Conservation (phyloP, 2,888 invertebrate genomes). For the Diplazon laetatorius region DNA sequence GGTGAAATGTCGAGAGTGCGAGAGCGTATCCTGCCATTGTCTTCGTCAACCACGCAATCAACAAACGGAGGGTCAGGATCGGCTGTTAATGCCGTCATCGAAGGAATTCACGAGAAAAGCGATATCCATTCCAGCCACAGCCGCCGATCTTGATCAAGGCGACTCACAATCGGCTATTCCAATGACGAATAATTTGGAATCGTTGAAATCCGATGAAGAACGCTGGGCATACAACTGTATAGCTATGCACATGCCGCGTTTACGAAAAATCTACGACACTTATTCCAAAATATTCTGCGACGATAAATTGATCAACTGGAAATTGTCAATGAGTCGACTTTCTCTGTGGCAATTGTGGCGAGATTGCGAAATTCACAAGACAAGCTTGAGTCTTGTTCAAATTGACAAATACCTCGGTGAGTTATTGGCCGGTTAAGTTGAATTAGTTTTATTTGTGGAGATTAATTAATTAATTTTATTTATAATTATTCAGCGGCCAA, state of each 20-base stretch:
- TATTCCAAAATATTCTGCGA: slow-evolving; percentile 81
- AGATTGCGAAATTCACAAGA: slow-evolving; percentile 84
- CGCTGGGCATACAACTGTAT: slow-evolving; percentile 83
- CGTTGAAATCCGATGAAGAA: slow-evolving; percentile 68
- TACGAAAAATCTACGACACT: slow-evolving; percentile 83
- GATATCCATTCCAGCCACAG: not conserved
- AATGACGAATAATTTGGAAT: not conserved
- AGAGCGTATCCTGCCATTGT: slow-evolving; percentile 62
- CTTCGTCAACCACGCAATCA: slow-evolving; percentile 14
- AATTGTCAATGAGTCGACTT: slow-evolving; percentile 82
- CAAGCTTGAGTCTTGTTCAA: slow-evolving; percentile 83
- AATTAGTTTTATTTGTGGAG: not conserved
- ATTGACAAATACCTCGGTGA: slow-evolving; percentile 83
- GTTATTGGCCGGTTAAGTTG: slow-evolving; percentile 62
- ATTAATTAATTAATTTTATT: not conserved
- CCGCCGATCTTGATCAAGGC: not conserved
- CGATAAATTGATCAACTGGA: slow-evolving; percentile 40
- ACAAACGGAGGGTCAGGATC: not conserved
- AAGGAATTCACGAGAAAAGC: slow-evolving; percentile 16
- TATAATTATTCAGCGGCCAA: slow-evolving; percentile 62
- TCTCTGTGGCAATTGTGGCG: slow-evolving; percentile 86
- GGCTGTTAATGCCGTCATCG: not conserved
- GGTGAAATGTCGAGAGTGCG: slow-evolving; percentile 64
- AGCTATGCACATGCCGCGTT: slow-evolving; percentile 82
- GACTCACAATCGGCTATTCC: not conserved